Base-by-base conservation (phyloP, 2,888 invertebrate species). In the Eupithecia pulchellata region DNA sequence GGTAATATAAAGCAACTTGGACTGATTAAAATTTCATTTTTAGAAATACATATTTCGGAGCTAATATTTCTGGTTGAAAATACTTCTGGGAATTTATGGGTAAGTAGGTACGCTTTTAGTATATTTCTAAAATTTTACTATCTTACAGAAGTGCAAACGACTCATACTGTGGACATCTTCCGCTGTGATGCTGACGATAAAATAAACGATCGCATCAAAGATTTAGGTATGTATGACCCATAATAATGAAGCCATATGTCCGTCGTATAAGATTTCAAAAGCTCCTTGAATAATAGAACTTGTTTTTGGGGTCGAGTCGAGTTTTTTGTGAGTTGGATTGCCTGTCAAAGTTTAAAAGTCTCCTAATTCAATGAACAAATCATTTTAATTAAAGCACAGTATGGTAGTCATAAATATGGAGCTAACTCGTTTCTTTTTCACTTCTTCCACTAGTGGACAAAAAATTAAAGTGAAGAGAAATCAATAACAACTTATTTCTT, bases 341-440 rank as follows among this genome's bases (percentile, higher is more conserved):
- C 73, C 75, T 80, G 82, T 84, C 84, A 78, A 81, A 84, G 73
- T 82, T 81, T 73, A 68, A 75, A 78, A 73, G 77, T 64, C 62
- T 64, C 70, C 73, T 67, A 67, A 70, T 69, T 76, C 73, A 62
- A 60, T 30, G 66, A 55, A 60, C 25, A 64, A 64, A 64, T 47
- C 4, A 52, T 17, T 57, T 57, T 29, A 17, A 47, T 20, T 20
- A 8, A 20, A 47, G 20, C 20, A 47, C 9, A 9, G 42, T 20
- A 20, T 2, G n/a, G n/a, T 6, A n/a, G n/a, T n/a, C n/a, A n/a
- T n/a, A n/a, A n/a, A n/a, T n/a, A n/a, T n/a, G n/a, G n/a, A n/a
- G n/a, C n/a, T n/a, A n/a, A n/a, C n/a, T n/a, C n/a, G n/a, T n/a
- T n/a, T n/a, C n/a, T n/a, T n/a, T n/a, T n/a, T n/a, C n/a, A n/a